phyloP scores from a whole-genome alignment of 2,797 vertebrate genomes.

The Ibycter americanus region DNA sequence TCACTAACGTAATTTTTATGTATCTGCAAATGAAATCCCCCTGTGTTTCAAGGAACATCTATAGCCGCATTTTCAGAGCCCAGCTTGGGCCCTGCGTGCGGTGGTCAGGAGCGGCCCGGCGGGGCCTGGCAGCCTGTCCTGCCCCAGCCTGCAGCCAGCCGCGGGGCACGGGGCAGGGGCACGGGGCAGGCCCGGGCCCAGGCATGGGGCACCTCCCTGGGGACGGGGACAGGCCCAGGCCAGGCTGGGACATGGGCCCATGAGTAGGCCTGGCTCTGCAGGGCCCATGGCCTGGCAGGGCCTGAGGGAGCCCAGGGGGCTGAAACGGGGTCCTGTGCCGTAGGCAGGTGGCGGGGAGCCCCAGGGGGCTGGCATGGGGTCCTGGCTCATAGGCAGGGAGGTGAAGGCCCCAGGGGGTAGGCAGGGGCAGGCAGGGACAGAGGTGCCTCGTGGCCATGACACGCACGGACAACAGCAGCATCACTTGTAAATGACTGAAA shows the following conservation, averaged over 20 bases:
- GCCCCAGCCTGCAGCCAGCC: not conserved
- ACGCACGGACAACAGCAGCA: not conserved
- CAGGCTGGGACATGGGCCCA: not conserved
- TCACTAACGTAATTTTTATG: not conserved
- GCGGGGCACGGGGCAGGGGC: fast-evolving
- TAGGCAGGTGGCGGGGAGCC: not conserved
- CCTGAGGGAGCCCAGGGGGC: too few relatives aligned
- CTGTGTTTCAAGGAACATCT: not conserved
- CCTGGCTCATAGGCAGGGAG: not conserved
- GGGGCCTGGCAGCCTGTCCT: not conserved
- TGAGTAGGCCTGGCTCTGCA: not conserved
- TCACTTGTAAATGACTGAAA: not conserved
- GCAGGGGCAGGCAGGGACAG: not conserved
- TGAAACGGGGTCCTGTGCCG: not conserved
- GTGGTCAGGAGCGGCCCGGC: fast-evolving
- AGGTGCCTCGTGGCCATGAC: fast-evolving
- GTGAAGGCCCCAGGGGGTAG: fast-evolving
- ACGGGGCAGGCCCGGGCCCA: not conserved
- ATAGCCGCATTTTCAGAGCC: not conserved
- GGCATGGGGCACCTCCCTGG: not conserved
- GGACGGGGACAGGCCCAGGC: not conserved
- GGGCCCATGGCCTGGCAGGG: not conserved
- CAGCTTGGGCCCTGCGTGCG: fast-evolving
- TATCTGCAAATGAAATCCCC: not conserved
- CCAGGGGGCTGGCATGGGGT: fast-evolving